Evolutionary conservation across 35 echinoderm and acorn worm genomes (phyloP), one percentile per base, ranked within the genome.

Genomic region (Stichopus chloronotus): DNA sequence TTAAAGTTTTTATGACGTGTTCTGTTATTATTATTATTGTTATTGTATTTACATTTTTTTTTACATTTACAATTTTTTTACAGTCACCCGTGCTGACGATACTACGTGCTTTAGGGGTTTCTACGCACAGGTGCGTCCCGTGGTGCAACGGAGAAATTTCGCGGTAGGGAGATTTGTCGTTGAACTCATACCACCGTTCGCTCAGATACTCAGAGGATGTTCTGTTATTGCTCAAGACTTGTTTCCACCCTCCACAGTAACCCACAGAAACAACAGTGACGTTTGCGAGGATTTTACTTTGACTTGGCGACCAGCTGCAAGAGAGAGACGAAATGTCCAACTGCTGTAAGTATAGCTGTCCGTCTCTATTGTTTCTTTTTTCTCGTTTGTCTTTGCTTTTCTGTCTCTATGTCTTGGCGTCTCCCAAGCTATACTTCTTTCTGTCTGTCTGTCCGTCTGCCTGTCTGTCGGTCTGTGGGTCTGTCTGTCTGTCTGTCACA

Each of bases 31-130:
- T 43, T 1, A 43, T 43, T 43, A 43, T 43, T 43, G 1, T 43
- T 43, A 43, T 43, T 43, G 30, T 43, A 43, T 43, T 43, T 43
- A 43, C 30, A 43, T 43, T 43, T 43, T 43, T 43, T 52, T 79
- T 79, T 5, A 52, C 16, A 13, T 83, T 56, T 56, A 6, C 6
- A 53, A 24, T 78, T 56, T 9, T 53, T 19, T 83, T 57, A 83
- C 80, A 83, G 80, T 83, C 5, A 55, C 8, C 55, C 17, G 9
- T 6, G 10, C 8, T 19, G 14, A 16, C 19, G 13, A 6, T 7
- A 9, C 10, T 83, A 55, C n/a, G 25, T 83, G 80, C 25, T 83
- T 83, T 55, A 83, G 17, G 55, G 80, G 80, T 83, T n/a, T 83
- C 5, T 83, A 55, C 55, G 80, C 80, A 4, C 80, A 83, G 55